Conservation (phyloP, 2,113 vertebrate genomes). For the Sprattus sprattus region DNA sequence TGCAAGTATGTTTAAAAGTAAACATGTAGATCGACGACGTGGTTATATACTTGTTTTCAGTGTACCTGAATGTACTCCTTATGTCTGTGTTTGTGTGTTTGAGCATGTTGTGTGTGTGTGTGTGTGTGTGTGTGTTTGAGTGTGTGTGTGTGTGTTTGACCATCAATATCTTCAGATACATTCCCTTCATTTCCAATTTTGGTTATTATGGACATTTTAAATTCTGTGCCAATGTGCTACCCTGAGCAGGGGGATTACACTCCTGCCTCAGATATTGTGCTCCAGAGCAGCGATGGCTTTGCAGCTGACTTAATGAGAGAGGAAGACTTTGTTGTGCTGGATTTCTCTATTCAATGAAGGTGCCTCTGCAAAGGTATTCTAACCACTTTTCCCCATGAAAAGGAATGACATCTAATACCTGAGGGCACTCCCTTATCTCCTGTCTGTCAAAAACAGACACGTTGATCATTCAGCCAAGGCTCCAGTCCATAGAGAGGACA, state of each 20-base stretch:
- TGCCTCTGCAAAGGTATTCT: slow-evolving; percentile 69
- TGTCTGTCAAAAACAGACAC: slow-evolving; percentile 85
- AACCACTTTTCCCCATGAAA: slow-evolving; percentile 66
- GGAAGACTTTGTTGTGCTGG: slow-evolving; percentile 80
- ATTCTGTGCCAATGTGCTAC: slow-evolving; percentile 70
- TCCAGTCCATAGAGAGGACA: slow-evolving; percentile 68
- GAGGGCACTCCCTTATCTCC: slow-evolving; percentile 85
- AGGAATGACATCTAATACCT: slow-evolving; percentile 92
- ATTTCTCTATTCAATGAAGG: slow-evolving; percentile 83
- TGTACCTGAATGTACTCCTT: not conserved
- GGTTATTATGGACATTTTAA: slow-evolving; percentile 75
- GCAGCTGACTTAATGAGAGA: slow-evolving; percentile 74
- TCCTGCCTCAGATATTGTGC: slow-evolving; percentile 67
- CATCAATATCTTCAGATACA: slow-evolving; percentile 17
- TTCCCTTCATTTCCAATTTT: slow-evolving; percentile 68
- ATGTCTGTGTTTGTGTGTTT: slow-evolving; percentile 21
- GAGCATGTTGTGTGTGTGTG: not conserved
- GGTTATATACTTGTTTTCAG: not conserved
- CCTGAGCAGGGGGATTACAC: slow-evolving; percentile 73
- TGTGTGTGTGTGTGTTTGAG: not conserved
- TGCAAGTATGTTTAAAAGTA: not conserved
- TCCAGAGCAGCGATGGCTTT: slow-evolving; percentile 70
- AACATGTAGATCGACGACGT: slow-evolving; percentile 9
- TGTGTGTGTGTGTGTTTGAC: not conserved
- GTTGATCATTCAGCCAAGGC: slow-evolving; percentile 79